A percentile compares a stretch with the other conserved stretches of the same genome.
phyloP scores from a whole-genome alignment of 1,140 invertebrate species.

The Trichomalopsis sarcophagae region DNA sequence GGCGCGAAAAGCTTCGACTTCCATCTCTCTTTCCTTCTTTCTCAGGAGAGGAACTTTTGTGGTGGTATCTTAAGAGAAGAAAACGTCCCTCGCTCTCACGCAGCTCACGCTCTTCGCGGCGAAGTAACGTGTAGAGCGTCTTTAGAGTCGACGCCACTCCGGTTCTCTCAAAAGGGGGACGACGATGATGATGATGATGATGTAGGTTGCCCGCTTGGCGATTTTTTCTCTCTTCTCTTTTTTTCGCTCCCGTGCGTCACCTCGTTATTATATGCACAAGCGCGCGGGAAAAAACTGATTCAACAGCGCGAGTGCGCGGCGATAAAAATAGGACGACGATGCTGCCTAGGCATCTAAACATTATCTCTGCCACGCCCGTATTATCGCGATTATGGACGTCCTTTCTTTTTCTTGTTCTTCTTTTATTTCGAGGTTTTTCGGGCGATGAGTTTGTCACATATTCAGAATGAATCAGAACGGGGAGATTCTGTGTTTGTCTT shows the following conservation, averaged over 20 bases:
- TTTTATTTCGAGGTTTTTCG: neutral
- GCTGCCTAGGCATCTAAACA: neutral
- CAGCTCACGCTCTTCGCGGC: too few species aligned
- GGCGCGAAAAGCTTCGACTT: too few species aligned
- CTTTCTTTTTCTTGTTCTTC: neutral
- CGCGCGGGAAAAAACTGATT: conserved; percentile 7
- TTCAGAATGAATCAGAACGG: too few species aligned
- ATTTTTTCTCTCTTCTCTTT: conserved; percentile 33
- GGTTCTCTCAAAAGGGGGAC: neutral
- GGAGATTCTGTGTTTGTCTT: too few species aligned
- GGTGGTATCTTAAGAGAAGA: too few species aligned
- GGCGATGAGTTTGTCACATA: too few species aligned
- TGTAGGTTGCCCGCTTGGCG: neutral
- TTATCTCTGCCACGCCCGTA: neutral
- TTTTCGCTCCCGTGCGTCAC: neutral
- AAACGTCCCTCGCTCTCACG: too few species aligned
- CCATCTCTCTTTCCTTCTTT: too few species aligned
- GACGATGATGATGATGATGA: neutral
- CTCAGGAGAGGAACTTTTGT: too few species aligned
- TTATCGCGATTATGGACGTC: neutral
- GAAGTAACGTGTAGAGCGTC: too few species aligned
- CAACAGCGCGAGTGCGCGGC: neutral
- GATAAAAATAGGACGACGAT: conserved; percentile 35
- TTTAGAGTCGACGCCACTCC: neutral
- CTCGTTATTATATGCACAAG: neutral